These are phyloP conservation scores for Paramormyrops hopkinsi DNA, from an alignment of 2,797 vertebrate species.

Conservation along the genomic window DNA sequence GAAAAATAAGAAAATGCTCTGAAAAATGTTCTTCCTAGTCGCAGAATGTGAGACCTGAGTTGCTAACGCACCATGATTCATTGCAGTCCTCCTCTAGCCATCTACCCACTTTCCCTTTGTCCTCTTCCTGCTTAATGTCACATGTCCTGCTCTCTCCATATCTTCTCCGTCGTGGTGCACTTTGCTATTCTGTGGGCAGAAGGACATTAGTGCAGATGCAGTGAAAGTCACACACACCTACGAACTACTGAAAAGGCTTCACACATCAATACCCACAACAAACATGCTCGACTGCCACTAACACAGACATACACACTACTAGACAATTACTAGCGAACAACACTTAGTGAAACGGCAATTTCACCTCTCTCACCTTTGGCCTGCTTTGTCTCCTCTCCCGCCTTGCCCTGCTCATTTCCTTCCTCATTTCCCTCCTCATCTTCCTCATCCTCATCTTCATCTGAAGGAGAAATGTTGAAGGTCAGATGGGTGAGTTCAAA, in stretches of 20 bases:
- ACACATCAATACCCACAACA: background rate
- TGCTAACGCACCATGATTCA: background rate
- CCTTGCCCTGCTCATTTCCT: conserved; percentile 51
- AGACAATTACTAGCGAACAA: background rate
- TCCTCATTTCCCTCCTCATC: conserved; percentile 45
- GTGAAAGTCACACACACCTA: background rate
- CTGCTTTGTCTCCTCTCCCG: conserved; percentile 17
- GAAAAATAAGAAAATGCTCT: conserved; percentile 2
- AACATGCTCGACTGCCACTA: background rate
- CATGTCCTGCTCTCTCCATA: background rate
- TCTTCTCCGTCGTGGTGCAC: background rate
- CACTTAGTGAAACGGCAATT: background rate
- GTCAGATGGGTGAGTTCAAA: background rate
- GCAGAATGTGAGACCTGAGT: conserved; percentile 15
- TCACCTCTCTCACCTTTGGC: background rate
- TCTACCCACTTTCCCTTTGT: background rate
- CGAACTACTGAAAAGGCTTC: background rate
- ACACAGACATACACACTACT: background rate
- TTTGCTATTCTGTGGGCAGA: background rate
- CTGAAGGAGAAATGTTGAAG: background rate
- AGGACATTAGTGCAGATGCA: background rate
- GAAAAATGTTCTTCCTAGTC: background rate
- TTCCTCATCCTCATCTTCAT: conserved; percentile 56
- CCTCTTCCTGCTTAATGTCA: background rate
- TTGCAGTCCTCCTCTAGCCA: background rate